Evolutionary conservation across 2,113 vertebrate species (phyloP).

Genomic region (Galbula dea): DNA sequence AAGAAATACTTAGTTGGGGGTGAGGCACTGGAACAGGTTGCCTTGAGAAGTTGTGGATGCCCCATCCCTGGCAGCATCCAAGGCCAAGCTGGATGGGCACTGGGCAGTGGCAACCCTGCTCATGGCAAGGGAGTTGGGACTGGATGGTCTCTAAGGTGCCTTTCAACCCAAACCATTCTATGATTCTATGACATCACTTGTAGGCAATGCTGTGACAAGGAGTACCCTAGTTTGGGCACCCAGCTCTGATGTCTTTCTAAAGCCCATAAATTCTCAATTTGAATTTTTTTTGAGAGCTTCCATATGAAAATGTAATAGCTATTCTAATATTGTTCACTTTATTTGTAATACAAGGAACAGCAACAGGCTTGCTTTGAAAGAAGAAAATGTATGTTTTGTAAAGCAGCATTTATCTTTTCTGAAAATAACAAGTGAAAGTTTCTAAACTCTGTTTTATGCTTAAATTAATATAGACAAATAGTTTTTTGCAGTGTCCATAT

Average conservation of each 20-base stretch:
- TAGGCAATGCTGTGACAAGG: background rate
- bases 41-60: no score
- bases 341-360: background rate
- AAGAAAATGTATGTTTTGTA: background rate
- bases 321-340: background rate
- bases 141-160: no score
- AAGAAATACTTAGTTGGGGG: no score
- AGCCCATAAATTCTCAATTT: background rate
- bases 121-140: no score
- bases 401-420: background rate
- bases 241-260: background rate
- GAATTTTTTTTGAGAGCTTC: background rate
- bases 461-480: background rate
- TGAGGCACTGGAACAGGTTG: no score
- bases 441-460: background rate
- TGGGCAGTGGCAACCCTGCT: no score
- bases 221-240: background rate
- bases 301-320: background rate
- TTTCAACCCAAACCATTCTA: no score
- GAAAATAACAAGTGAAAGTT: background rate
- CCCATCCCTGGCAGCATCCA: no score
- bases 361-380: background rate
- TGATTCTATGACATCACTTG: background rate
- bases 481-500: fast-evolving
- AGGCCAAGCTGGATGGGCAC: no score